Base-by-base conservation (phyloP, 2,797 vertebrate species). In the Gymnodraco acuticeps region DNA sequence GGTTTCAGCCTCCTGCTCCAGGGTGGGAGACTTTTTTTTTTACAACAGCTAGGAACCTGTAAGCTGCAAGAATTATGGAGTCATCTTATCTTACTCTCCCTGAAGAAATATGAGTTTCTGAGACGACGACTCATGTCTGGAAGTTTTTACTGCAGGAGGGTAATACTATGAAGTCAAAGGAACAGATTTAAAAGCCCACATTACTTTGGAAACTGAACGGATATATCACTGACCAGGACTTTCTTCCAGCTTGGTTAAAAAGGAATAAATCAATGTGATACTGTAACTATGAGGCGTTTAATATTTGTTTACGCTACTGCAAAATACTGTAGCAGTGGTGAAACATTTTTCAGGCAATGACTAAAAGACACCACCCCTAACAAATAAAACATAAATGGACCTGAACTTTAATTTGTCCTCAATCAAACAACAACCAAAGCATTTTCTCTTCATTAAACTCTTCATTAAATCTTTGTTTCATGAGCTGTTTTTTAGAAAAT, bases 1-100 rank as follows among this genome's bases (percentile, higher is more conserved):
- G 67, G 73, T 87, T 91, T 90, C 81, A 77, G 78, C 33, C 59
- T 84, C 74, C 75, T 73, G 78, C 90, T 92, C 52, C 71, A 73
- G 90, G 83, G 82, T 78, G 82, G 79, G 72, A 91, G 74, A 80
- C 33, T 48, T 73, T 61, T 38, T 38, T 33, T 38, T 52, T 76
- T 73, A 76, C 45, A 73, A 75, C 86, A 87, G 79, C 81, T 74
- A 64, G 53, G 53, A 82, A 80, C 78, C 87, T 86, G 72, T 66
- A 81, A 84, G 80, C 74, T 80, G 52, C 72, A 65, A 38, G 38
- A 27, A 66, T 78, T 82, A 83, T 70, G 77, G 43, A 84, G 85
- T 77, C 23, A 73, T 72, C 78, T 75, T 64, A 72, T 86, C 77
- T 85, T 73, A 73, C 51, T 68, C 72, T 33, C 47, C 38, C 70